Evolutionary conservation across 2,888 invertebrate genomes (phyloP), one percentile per base, ranked within the genome.

Genomic region (Pocota personata): DNA sequence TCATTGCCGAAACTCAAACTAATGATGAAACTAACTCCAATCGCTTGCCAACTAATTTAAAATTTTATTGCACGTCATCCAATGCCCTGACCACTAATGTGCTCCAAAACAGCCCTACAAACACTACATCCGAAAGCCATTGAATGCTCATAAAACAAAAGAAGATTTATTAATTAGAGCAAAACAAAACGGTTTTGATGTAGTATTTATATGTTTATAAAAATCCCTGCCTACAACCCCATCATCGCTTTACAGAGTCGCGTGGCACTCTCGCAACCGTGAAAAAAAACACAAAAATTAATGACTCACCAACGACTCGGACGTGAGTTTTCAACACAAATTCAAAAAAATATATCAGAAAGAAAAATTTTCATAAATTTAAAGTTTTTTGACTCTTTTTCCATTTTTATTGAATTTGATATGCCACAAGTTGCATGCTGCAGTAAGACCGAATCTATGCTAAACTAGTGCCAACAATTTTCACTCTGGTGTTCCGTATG

Each of bases 261-360:
- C 40, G 50, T 66, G 66, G 24, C 69, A 19, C 40, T 30, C 55
- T 40, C 19, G 4, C 37, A 55, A 5, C 40, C 32, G 32, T 37
- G 21, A 35, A 16, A 73, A 35, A 27, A 50, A 43, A 62, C 7
- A 55, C 8, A 27, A 60, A 8, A 58, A 32, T 75, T 75, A 37
- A 62, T 82, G 75, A 82, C 67, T 82, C 69, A 82, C 37, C 77
- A 48, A 71, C 32, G 76, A 76, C 46, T 69, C 30, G 62, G 19
- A 76, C 80, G 40, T 75, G 75, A 71, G 48, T 77, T 77, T 71
- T 71, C 77, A 69, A 57, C 82, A 58, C 57, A 57, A 57, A 12
- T 67, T 35, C 40, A 24, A 27, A 21, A 30, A 37, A 67, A 75
- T 50, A 27, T 27, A 32, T 37, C 16, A 27, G 35, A 58, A 75